phyloP scores from a whole-genome alignment of 1,140 invertebrate genomes.

The Drosophila setifemur region DNA sequence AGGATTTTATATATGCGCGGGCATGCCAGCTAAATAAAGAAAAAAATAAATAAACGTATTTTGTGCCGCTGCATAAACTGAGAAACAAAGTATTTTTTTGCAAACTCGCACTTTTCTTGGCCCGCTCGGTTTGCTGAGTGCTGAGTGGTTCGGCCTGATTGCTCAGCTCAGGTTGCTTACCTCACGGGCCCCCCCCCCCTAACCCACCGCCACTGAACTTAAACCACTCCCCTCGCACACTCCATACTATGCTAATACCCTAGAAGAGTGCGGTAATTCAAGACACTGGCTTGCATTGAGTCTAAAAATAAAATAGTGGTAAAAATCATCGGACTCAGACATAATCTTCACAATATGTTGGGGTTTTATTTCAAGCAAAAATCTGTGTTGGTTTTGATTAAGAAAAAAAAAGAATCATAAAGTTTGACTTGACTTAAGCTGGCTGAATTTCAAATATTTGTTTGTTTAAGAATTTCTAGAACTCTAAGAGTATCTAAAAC shows the following conservation, averaged over 20 bases:
- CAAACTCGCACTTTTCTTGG: constrained; percentile 18
- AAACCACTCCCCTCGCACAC: not conserved
- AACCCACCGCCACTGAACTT: not conserved
- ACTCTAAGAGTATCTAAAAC: not conserved
- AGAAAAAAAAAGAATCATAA: no score
- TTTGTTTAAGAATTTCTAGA: not conserved
- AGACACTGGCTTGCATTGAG: constrained; percentile 11
- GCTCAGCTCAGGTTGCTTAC: constrained; percentile 63
- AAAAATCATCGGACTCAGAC: no score
- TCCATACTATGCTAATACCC: constrained; percentile 19
- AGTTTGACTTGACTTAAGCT: no score
- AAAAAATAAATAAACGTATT: constrained; percentile 19
- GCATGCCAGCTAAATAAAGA: constrained; percentile 27
- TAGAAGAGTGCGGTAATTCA: constrained; percentile 13
- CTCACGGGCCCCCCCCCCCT: not conserved
- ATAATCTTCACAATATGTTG: no score
- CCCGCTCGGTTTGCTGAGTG: constrained; percentile 27
- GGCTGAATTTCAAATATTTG: not conserved
- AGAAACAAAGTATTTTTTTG: constrained; percentile 59
- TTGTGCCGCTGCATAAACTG: constrained; percentile 71
- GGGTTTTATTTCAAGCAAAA: no score
- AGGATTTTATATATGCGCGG: constrained; percentile 26
- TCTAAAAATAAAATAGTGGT: not conserved
- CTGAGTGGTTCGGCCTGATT: constrained; percentile 63
- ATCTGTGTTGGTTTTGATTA: no score